Evolutionary conservation across 2,113 vertebrate species (phyloP).

Genomic region (Spea multiplicata): DNA sequence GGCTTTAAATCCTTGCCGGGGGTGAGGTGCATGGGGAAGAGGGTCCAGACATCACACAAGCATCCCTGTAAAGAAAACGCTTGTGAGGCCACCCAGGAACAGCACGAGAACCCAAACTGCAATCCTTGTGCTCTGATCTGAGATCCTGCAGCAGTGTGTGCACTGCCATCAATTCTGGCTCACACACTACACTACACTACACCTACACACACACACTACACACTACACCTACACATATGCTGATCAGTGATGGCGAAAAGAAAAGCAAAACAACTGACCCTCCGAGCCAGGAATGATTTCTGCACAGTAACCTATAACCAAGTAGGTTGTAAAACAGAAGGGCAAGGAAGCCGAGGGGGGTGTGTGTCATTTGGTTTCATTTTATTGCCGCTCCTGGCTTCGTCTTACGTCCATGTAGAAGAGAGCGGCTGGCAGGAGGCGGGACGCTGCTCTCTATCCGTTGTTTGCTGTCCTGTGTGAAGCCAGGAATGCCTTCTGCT

Average conservation of each 20-base stretch:
- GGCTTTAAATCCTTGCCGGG: slow-evolving; percentile 15
- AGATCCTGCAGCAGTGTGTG: slow-evolving; percentile 16
- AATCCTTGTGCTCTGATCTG: not conserved
- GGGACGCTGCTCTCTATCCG: slow-evolving; percentile 17
- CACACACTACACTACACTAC: not conserved
- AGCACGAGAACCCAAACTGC: slow-evolving; percentile 6
- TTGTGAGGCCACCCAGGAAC: slow-evolving; percentile 22
- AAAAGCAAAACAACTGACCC: not conserved
- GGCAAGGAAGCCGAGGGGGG: not conserved
- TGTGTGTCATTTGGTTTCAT: slow-evolving; percentile 37
- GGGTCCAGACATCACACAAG: slow-evolving; percentile 17
- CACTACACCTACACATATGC: slow-evolving; percentile 5
- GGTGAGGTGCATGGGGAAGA: slow-evolving; percentile 19
- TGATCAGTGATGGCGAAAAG: not conserved
- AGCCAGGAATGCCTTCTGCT: not conserved
- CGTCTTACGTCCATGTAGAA: slow-evolving; percentile 21
- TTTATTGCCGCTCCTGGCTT: slow-evolving; percentile 32
- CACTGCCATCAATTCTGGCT: slow-evolving; percentile 21
- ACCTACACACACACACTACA: too few relatives aligned
- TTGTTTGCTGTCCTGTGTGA: not conserved
- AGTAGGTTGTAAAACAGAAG: too few relatives aligned
- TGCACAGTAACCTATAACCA: not conserved
- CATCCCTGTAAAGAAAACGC: slow-evolving; percentile 24
- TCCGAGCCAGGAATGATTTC: slow-evolving; percentile 12
- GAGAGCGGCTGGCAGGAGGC: slow-evolving; percentile 29